phyloP scores from a whole-genome alignment of 1,140 invertebrate genomes.

The Polypedilum vanderplanki region DNA sequence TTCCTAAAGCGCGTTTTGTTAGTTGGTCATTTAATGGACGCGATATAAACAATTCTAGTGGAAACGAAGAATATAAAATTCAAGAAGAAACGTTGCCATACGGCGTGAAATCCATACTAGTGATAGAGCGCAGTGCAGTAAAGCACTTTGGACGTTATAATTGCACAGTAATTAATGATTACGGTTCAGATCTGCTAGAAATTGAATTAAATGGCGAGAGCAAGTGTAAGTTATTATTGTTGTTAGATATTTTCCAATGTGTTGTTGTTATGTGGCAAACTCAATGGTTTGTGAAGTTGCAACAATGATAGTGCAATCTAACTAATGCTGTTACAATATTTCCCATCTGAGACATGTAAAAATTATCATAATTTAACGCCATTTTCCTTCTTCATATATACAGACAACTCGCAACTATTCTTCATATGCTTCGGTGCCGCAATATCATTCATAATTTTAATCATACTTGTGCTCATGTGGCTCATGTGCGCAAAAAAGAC shows the following conservation, averaged over 20 bases:
- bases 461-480: conserved; percentile 21
- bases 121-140: conserved; percentile 72
- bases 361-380: not conserved
- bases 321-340: too few relatives aligned
- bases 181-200: conserved; percentile 76
- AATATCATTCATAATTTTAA: conserved; percentile 9
- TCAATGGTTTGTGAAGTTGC: too few relatives aligned
- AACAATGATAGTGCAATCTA: too few relatives aligned
- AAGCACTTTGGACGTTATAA: conserved; percentile 90
- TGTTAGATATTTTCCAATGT: too few relatives aligned
- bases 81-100: conserved; percentile 55
- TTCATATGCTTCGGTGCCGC: conserved; percentile 28
- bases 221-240: conserved; percentile 51
- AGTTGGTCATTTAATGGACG: conserved; percentile 76
- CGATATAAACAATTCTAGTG: conserved; percentile 63
- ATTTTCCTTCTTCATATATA: not conserved
- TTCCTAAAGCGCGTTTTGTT: conserved; percentile 77
- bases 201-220: conserved; percentile 80
- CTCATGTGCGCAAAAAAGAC: conserved; percentile 21
- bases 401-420: conserved; percentile 23
- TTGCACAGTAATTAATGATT: conserved; percentile 87
- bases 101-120: conserved; percentile 69
- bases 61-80: conserved; percentile 56
- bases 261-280: too few relatives aligned
- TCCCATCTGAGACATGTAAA: not conserved